Conservation (phyloP, 2,113 vertebrate genomes). For the Pandion haliaetus region DNA sequence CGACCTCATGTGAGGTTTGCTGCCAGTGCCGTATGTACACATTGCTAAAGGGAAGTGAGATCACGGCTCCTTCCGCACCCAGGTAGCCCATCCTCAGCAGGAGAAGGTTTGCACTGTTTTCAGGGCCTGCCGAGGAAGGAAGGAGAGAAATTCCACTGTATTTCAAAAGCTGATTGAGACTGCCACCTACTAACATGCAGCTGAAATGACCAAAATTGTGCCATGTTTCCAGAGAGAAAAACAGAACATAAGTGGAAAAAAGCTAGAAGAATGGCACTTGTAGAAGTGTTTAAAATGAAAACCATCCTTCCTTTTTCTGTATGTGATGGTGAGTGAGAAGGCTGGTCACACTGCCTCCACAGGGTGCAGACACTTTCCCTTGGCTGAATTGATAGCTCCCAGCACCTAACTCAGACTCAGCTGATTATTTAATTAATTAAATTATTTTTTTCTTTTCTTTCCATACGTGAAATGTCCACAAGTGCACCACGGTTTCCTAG, state of each 20-base stretch:
- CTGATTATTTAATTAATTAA: not conserved
- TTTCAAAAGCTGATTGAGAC: slow-evolving; percentile 70
- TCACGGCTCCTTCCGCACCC: rapidly evolving
- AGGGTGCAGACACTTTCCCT: not conserved
- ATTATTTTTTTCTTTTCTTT: not conserved
- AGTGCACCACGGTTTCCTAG: not conserved
- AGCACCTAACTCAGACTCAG: not conserved
- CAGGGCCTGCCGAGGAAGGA: not conserved
- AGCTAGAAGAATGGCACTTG: not conserved
- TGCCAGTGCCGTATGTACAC: not conserved
- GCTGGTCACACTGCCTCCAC: not conserved
- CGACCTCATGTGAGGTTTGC: not conserved
- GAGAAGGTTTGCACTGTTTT: not conserved
- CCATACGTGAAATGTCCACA: not conserved
- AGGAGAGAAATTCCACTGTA: not conserved
- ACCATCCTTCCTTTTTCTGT: not conserved
- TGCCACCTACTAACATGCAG: slow-evolving; percentile 67
- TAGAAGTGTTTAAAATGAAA: not conserved
- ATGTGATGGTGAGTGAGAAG: not conserved
- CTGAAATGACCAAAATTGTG: slow-evolving; percentile 11
- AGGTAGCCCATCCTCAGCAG: not conserved
- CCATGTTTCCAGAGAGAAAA: not conserved
- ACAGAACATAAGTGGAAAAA: not conserved
- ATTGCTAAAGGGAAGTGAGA: not conserved
- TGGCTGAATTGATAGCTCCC: not conserved